Evolutionary conservation across 2,797 vertebrate species (phyloP), one percentile per base, ranked within the genome.

Genomic region (Onychomys torridus): DNA sequence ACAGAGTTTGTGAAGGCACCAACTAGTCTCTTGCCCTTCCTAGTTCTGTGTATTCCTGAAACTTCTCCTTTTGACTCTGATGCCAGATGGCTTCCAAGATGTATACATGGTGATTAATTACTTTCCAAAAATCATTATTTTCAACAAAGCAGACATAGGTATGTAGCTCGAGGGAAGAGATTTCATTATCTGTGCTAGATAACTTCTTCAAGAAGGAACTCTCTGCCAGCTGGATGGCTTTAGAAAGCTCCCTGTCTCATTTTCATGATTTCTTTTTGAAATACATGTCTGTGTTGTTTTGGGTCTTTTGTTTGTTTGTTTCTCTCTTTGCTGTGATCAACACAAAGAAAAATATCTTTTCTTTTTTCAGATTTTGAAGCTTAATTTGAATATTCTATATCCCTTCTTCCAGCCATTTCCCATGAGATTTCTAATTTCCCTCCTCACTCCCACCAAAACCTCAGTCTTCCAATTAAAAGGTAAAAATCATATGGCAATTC

Each of bases 281-380:
- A 65, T 91, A 2, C 55, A 1, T 75, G 2, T 71, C n/a, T 91
- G 85, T 23, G 34, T 63, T 86, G 19, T 37, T 65, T 61, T 34
- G 6, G 46, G 25, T n/a, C 13, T 69, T 86, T 84, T 65, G 59
- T 40, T 85, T 67, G 46, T 37, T 49, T 55, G 7, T 84, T 71
- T 55, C 57, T 10, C 21, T 84, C 19, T 83, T 76, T 49, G 11
- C 43, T 92, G 7, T 85, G 57, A 95, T 63, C 21, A 43, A 49
- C 40, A 93, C 49, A 86, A 69, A 94, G 46, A 77, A 89, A 91
- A 57, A 67, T 40, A 46, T 23, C 10, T n/a, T 5, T 49, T 77
- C 32, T 40, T 94, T 90, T 91, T 14, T 69, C 75, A 89, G 89
- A 71, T 55, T 86, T 59, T 89, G 69, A 71, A 93, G 67, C 90